Conservation (phyloP, 2,888 invertebrate species). For the Lasioglossum pauxillum region DNA sequence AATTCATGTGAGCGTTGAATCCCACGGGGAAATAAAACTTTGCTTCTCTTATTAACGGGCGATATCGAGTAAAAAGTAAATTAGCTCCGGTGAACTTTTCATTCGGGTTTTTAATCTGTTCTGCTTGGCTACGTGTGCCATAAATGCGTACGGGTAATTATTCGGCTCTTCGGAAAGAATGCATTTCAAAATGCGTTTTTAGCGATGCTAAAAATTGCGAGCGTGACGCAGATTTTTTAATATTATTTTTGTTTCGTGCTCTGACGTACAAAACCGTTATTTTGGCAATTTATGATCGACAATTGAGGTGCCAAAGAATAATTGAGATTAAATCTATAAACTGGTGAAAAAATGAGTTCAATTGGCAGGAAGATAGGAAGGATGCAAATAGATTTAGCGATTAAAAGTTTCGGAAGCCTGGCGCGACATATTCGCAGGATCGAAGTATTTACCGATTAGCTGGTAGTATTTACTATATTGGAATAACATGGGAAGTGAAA, state of each 20-base stretch:
- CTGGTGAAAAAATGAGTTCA: neutral
- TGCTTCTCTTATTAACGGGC: neutral
- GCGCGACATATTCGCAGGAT: neutral
- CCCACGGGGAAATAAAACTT: neutral
- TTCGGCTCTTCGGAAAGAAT: neutral
- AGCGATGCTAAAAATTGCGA: too few relatives aligned
- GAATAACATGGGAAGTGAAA: neutral
- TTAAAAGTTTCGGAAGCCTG: neutral
- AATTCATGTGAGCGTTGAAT: neutral
- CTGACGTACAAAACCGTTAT: too few relatives aligned
- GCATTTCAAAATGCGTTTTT: neutral
- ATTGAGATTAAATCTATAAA: too few relatives aligned
- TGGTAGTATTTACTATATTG: neutral
- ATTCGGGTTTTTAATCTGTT: neutral
- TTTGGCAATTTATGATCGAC: too few relatives aligned
- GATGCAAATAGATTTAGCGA: neutral
- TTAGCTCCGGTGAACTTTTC: neutral
- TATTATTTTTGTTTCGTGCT: neutral
- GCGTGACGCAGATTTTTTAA: neutral
- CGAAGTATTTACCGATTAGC: neutral
- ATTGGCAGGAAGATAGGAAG: neutral
- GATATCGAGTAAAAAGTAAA: neutral
- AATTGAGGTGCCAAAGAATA: too few relatives aligned
- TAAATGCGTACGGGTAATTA: neutral
- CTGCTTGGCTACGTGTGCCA: neutral